Evolutionary conservation across 2,113 vertebrate species (phyloP).

Genomic region (Spizaetus ornatus): DNA sequence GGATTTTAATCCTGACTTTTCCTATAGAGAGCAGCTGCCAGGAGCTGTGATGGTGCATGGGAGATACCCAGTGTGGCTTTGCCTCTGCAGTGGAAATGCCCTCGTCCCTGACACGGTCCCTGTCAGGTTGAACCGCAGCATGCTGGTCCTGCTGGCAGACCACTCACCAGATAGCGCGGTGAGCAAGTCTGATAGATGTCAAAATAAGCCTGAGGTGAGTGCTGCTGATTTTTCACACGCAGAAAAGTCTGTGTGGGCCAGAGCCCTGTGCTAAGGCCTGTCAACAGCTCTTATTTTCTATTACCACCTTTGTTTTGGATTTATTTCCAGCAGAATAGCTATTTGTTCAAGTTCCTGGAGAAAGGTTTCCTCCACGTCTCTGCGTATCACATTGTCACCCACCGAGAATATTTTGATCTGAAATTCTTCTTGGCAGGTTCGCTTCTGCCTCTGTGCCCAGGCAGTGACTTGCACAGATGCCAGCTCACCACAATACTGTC

Average conservation of each 20-base stretch:
- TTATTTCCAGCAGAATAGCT: not conserved
- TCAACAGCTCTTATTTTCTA: not conserved
- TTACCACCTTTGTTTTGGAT: not conserved
- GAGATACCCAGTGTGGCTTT: not conserved
- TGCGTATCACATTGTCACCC: not conserved
- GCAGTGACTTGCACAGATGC: not conserved
- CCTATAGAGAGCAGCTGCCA: not conserved
- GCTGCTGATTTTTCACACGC: not conserved
- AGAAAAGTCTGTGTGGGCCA: not conserved
- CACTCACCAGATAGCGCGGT: not conserved
- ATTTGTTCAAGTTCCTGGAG: not conserved
- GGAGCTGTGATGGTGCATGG: not conserved
- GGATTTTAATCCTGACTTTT: not conserved
- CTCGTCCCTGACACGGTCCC: not conserved
- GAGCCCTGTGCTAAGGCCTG: too few relatives aligned
- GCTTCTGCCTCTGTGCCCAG: not conserved
- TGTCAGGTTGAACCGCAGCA: not conserved
- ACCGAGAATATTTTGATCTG: not conserved
- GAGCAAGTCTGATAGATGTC: not conserved
- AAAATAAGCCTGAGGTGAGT: not conserved
- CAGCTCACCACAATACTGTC: not conserved
- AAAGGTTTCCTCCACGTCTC: not conserved
- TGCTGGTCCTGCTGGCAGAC: not conserved
- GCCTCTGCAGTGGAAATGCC: not conserved
- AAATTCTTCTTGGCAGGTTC: not conserved